Base-by-base conservation (phyloP, 2,888 invertebrate genomes). In the Diarsia mendica region DNA sequence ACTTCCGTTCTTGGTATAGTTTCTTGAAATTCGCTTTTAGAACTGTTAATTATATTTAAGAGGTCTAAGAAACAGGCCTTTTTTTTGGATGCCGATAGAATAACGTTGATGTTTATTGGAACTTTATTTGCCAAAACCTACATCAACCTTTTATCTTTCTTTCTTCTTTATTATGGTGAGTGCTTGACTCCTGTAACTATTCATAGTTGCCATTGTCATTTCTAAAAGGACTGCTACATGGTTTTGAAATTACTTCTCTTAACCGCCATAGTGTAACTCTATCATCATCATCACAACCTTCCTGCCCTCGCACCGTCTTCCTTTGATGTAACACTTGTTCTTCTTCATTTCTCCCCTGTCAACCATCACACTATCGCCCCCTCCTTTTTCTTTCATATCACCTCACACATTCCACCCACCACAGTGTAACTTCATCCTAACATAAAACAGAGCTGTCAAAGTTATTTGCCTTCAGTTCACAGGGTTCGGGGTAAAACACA, bases 401-500 rank as follows among this genome's bases (percentile, higher is more conserved):
- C n/a, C 63, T 63, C 63, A 63, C 44, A 63, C 15, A 15, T 44
- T 60, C 28, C n/a, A 20, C 15, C n/a, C n/a, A 33, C 10, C 28
- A 61, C 66, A 74, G 68, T 79, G 60, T 79, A 76, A 33, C 69
- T 48, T 18, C 15, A 39, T 67, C 71, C 51, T 83, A 67, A 82
- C 48, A 63, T 48, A 73, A 67, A 78, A 82, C 72, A 80, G 70
- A 75, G 66, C 77, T 70, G 75, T 73, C 79, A 83, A 78, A 83
- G 72, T 76, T 81, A 82, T 84, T 77, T 80, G 77, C 77, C 53
- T 80, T 84, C 71, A 77, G 77, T 79, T 80, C 65, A 78, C 72
- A 48, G 63, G 61, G 71, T 82, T 82, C 67, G 77, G 61, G 75
- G 72, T 78, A 76, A 78, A 82, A 85, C 75, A 82, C 82, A 78